Evolutionary conservation across 2,113 vertebrate species (phyloP).

Genomic region (Xerus inauris): DNA sequence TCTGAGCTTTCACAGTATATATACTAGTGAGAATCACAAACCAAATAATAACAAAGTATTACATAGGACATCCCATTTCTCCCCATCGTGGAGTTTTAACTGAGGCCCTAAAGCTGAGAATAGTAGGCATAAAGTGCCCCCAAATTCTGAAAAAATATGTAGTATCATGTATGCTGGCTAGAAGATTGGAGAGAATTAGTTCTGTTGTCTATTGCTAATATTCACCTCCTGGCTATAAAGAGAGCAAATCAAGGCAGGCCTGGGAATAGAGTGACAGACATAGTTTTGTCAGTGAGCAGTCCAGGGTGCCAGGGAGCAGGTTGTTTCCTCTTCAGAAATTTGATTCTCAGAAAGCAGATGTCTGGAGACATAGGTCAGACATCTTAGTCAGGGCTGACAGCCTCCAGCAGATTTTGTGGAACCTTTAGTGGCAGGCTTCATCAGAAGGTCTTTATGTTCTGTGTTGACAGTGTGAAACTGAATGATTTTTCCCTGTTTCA

Average conservation of each 20-base stretch:
- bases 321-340: slow-evolving; percentile 9
- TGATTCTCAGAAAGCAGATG: neutral
- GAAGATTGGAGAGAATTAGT: neutral
- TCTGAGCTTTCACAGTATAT: neutral
- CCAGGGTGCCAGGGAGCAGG: neutral
- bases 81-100: neutral
- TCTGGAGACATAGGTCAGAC: neutral
- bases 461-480: neutral
- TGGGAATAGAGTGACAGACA: neutral
- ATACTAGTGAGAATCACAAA: neutral
- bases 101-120: slow-evolving; percentile 1
- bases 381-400: neutral
- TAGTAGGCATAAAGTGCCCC: neutral
- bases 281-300: neutral
- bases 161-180: neutral
- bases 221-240: neutral
- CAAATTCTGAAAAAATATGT: slow-evolving; percentile 7
- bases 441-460: neutral
- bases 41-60: neutral
- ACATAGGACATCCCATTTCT: neutral
- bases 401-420: neutral
- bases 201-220: neutral
- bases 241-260: neutral
- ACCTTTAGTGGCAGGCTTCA: neutral
- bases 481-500: neutral